A percentile compares a stretch with the other conserved stretches of the same genome.
These are phyloP conservation scores for Drosophila subquinaria DNA, from an alignment of 2,888 invertebrate species.

Conservation along the genomic window DNA sequence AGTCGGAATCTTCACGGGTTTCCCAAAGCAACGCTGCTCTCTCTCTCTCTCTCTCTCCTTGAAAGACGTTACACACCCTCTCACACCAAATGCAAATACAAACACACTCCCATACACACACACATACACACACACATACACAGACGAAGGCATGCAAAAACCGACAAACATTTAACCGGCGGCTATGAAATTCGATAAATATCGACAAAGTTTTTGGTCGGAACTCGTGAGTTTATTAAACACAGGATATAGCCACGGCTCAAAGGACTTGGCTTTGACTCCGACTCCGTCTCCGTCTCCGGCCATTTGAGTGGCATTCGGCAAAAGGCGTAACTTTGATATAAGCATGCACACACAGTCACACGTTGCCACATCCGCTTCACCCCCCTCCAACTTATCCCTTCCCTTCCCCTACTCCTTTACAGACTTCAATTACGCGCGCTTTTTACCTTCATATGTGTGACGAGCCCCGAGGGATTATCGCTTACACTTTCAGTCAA, in stretches of 20 bases:
- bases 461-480: conserved; percentile 70
- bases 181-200: conserved; percentile 82
- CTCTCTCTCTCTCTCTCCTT: conserved; percentile 3
- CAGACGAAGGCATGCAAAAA: conserved; percentile 42
- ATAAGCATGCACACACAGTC: conserved; percentile 72
- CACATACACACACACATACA: conserved; percentile 13
- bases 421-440: conserved; percentile 70
- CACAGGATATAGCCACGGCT: conserved; percentile 64
- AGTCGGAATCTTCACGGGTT: conserved; percentile 29
- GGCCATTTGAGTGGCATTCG: conserved; percentile 50
- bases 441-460: conserved; percentile 55
- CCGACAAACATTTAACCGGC: conserved; percentile 76
- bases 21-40: conserved; percentile 39
- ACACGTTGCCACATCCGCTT: conserved; percentile 27
- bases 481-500: conserved; percentile 77
- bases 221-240: conserved; percentile 71
- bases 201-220: conserved; percentile 70
- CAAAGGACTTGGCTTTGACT: conserved; percentile 14
- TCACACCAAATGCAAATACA: conserved; percentile 20
- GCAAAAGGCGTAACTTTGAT: conserved; percentile 68
- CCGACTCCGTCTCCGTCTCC: conserved; percentile 17
- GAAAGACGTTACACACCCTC: conserved; percentile 24
- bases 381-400: background rate
- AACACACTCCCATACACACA: conserved; percentile 4
- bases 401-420: background rate